Evolutionary conservation across 2,113 vertebrate genomes (phyloP), one percentile per base, ranked within the genome.

Genomic region (Falcunculus frontatus): DNA sequence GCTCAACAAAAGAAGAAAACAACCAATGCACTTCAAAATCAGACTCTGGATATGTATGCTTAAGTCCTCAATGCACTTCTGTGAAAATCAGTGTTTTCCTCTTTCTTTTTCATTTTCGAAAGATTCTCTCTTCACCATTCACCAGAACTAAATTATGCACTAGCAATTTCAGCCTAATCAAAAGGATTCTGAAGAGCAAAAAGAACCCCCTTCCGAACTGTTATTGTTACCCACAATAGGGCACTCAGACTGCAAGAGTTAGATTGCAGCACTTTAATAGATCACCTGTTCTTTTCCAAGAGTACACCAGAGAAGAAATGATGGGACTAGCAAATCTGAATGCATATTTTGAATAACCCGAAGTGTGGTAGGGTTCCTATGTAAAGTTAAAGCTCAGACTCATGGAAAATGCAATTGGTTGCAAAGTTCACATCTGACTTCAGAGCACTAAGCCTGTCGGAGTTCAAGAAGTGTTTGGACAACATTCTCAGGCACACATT

Each of bases 11-110:
- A 59, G 39, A 67, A 91, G 64, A 77, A 89, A 95, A 79, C 53
- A 86, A 68, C 87, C 37, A 75, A 56, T 79, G 27, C 47, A 65
- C 80, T 93, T 89, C 55, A 74, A 85, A 94, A 83, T 85, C 63
- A 55, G 30, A 19, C 22, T 67, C 59, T 74, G 33, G 21, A 12
- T 70, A 93, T 52, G 26, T 67, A 44, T 80, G 42, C 42, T 90
- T 63, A 80, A 80, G 72, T 57, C 64, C 76, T 88, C 72, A 68
- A 74, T 68, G 62, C n/a, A 81, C 50, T 94, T 94, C 82, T 81
- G 64, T 87, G 73, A 78, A 96, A 94, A 95, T 84, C 88, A 59
- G 83, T 93, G 60, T 22, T 95, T 83, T 85, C 84, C 59, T 83
- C 29, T 46, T 44, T 42, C 52, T 32, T 9, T 82, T 75, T 80